A percentile compares a stretch with the other conserved stretches of the same genome.
Conservation (phyloP, 2,797 vertebrate species). For the Anas flavirostris region DNA sequence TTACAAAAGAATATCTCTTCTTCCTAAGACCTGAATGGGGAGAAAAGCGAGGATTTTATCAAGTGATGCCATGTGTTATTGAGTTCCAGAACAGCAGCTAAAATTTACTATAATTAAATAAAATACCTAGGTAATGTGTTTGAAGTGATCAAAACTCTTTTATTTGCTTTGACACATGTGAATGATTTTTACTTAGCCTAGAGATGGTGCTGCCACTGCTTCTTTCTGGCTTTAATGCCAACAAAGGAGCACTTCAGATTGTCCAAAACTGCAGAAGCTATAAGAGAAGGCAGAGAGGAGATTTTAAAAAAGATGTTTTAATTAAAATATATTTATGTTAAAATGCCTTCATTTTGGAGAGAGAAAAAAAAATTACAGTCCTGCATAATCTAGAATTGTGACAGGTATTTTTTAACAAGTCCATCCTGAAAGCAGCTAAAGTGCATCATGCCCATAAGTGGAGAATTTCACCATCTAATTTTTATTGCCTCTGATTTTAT, state of each 20-base stretch:
- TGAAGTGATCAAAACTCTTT: constrained; percentile 33
- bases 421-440: constrained; percentile 25
- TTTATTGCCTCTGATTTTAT: background rate
- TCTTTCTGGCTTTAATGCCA: background rate
- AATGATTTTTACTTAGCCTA: constrained; percentile 6
- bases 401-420: constrained; percentile 4
- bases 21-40: background rate
- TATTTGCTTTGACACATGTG: constrained; percentile 10
- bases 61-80: background rate
- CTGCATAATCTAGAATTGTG: background rate
- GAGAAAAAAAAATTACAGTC: background rate
- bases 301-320: constrained; percentile 10
- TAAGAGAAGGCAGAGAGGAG: background rate
- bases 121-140: constrained; percentile 1
- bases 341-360: constrained; percentile 17
- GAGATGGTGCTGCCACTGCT: background rate
- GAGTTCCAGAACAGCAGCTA: constrained; percentile 22
- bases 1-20: constrained; percentile 1
- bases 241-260: background rate
- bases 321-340: constrained; percentile 32
- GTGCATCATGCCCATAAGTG: background rate
- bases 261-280: background rate
- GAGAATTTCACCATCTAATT: background rate
- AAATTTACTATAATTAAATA: constrained; percentile 16
- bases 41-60: background rate